These are phyloP conservation scores for Lycocorax pyrrhopterus DNA, from an alignment of 2,113 vertebrate species.

Conservation along the genomic window DNA sequence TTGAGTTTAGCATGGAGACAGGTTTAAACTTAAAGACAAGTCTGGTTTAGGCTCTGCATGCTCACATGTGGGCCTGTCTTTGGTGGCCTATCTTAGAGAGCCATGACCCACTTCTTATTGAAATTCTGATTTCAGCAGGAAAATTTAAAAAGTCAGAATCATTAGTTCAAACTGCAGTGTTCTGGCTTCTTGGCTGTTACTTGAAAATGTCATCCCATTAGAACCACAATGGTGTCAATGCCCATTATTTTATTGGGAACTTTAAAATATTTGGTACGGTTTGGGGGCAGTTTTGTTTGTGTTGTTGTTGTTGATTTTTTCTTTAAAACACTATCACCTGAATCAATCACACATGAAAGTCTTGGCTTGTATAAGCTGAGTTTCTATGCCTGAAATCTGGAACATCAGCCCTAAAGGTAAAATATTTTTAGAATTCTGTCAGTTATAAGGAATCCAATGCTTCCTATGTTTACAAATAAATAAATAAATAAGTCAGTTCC, in stretches of 20 bases:
- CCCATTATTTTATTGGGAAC: neutral
- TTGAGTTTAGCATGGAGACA: neutral
- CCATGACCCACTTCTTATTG: neutral
- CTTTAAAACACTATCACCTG: neutral
- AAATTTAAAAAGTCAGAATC: neutral
- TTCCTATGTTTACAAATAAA: neutral
- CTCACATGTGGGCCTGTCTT: neutral
- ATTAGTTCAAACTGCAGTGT: neutral
- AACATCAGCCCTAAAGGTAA: neutral
- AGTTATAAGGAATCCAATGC: neutral
- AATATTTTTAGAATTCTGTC: neutral
- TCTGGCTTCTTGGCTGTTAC: neutral
- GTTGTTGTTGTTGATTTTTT: neutral
- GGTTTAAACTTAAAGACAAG: neutral
- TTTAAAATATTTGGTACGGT: neutral
- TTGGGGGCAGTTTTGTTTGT: neutral
- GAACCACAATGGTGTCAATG: neutral
- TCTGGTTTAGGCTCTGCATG: rapidly evolving
- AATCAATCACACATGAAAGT: neutral
- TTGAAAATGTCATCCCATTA: neutral
- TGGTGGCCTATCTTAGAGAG: neutral
- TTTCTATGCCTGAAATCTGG: neutral
- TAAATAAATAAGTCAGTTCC: neutral
- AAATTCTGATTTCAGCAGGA: neutral
- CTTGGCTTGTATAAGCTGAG: neutral